Base-by-base conservation (phyloP, 1,140 invertebrate genomes). In the Drosophila arawakana region DNA sequence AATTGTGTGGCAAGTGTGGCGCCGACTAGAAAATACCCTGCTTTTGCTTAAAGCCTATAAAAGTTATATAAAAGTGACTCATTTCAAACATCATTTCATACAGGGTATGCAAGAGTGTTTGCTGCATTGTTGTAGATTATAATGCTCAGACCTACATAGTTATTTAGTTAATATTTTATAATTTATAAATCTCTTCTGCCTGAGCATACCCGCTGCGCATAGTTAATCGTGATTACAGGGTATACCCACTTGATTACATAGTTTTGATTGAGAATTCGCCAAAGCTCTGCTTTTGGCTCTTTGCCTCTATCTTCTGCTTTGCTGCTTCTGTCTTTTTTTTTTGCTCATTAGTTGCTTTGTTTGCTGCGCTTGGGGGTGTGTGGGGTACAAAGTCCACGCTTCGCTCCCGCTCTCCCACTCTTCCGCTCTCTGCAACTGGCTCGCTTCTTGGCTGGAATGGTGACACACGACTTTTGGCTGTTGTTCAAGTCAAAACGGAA, bases 401-500 rank as follows among this genome's bases (percentile, higher is more conserved):
- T 10, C 58, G 4, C 10, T 25, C n/a, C 1, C n/a, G 34, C 7
- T 60, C 25, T 46, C 13, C 41, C 15, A 13, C 43, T 39, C 47
- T 15, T 6, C 25, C 35, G 49, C 10, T 11, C 34, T 58, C 46
- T 47, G 13, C 30, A n/a, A 25, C 46, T 34, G 7, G 41, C 35
- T 58, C 9, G 11, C 54, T 60, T 21, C 15, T 7, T 8, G 30
- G 5, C 9, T 41, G 21, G 35, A 39, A 55, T 50, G 39, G 62
- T 59, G 46, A 59, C 70, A 55, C 65, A 62, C 57, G 47, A 15
- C 30, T 67, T 55, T 67, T 54, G 46, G 34, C 43, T 50, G 57
- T 72, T 58, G 41, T 50, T 72, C 34, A 65, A 57, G 61, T 68
- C 55, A 65, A 73, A 30, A 68, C 71, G 71, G 71, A 73, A 73